Percentiles rank a stretch among this genome's conserved stretches.
Conservation (phyloP, 2,113 vertebrate genomes). For the Gavia stellata region DNA sequence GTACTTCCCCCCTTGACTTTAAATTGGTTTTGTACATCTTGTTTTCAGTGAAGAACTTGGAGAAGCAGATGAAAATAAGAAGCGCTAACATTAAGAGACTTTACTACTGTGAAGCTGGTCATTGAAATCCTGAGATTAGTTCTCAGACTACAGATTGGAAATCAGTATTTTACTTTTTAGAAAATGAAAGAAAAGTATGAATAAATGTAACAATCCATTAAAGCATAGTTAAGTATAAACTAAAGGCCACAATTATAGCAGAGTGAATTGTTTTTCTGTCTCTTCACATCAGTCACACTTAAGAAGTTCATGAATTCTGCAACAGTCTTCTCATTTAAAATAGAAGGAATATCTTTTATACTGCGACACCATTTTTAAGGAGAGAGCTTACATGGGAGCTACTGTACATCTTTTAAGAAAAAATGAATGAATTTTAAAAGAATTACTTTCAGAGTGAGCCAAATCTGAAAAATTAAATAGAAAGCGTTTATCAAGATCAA, state of each 20-base stretch:
- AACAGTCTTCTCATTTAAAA: background rate
- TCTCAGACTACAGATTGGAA: background rate
- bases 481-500: background rate
- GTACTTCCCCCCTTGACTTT: background rate
- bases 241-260: background rate
- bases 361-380: background rate
- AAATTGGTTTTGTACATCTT: background rate
- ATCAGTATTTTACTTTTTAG: background rate
- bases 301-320: background rate
- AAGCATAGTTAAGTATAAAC: background rate
- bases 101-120: background rate
- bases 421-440: background rate
- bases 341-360: background rate
- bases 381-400: background rate
- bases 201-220: background rate
- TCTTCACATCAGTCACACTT: background rate
- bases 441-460: background rate
- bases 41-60: background rate
- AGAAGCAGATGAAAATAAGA: background rate
- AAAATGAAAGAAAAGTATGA: background rate
- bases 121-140: background rate
- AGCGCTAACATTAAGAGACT: background rate
- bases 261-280: background rate
- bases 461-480: background rate
- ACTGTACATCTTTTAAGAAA: background rate